Conservation (phyloP, 1,140 invertebrate genomes). For the Tetragnatha versicolor region DNA sequence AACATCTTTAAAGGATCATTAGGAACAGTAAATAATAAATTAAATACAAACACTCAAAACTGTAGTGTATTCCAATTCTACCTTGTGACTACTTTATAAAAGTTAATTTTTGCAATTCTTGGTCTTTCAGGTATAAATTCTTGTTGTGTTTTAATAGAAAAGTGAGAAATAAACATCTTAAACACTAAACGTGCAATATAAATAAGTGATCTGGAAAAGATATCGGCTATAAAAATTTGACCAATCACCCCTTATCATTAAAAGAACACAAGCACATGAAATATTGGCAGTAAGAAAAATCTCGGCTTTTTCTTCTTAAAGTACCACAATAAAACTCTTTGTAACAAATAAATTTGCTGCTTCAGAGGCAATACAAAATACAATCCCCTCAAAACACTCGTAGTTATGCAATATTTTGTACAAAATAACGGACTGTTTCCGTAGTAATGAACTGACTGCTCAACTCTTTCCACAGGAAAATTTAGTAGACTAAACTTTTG, state of each 20-base stretch:
- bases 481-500: too few relatives aligned
- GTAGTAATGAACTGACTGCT: slow-evolving; percentile 40
- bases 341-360: slow-evolving; percentile 29
- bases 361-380: slow-evolving; percentile 50
- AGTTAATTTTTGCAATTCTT: too few relatives aligned
- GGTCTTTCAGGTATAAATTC: too few relatives aligned
- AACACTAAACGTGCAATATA: slow-evolving; percentile 53
- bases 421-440: slow-evolving; percentile 37
- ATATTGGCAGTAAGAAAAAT: slow-evolving; percentile 53
- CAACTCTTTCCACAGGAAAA: too few relatives aligned
- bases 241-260: slow-evolving; percentile 34
- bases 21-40: neutral
- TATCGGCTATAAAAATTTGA: slow-evolving; percentile 50
- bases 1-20: neutral
- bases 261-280: slow-evolving; percentile 48
- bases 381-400: slow-evolving; percentile 35
- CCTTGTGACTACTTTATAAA: neutral
- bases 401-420: slow-evolving; percentile 43
- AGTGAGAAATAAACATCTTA: slow-evolving; percentile 45
- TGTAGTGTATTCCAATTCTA: neutral
- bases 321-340: slow-evolving; percentile 23
- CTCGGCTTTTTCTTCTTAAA: slow-evolving; percentile 21
- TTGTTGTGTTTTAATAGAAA: neutral
- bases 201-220: slow-evolving; percentile 51
- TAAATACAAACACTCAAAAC: neutral